Base-by-base conservation (phyloP, 1,140 invertebrate genomes). In the Drosophila elegans region DNA sequence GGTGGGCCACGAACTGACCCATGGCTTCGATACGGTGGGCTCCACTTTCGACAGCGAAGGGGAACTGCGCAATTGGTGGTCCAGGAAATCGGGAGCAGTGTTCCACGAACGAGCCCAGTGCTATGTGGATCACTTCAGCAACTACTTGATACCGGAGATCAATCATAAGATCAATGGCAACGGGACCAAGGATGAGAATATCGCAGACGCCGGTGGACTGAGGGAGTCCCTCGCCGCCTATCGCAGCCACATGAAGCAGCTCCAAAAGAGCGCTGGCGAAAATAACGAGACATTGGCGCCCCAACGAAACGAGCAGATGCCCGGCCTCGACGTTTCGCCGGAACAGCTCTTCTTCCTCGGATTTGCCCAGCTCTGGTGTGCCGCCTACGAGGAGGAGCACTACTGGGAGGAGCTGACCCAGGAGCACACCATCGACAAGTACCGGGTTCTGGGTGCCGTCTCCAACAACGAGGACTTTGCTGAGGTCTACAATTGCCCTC, bases 191-290 rank as follows among this genome's bases (percentile, higher is more conserved):
- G 94, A 93, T 42, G 95, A 96, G 90, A 96, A 96, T 80, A 96
- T 96, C 48, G 95, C 95, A 3, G 95, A 96, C 86, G 98, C 98
- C 92, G 98, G 97, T 2, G 98, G 97, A 0, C 92, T 99, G 5
- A 97, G 97, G 78, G 97, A 97, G 5, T 96, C 97, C 0, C 97
- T 96, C 86, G 95, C 97, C 93, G 97, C 97, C 0, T 99, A 98
- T 75, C 69, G 86, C 0, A 74, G 42, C 29, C 56, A 82, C 41
- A 76, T 91, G 42, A 91, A 91, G 21, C 59, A 85, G 25, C 44
- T 64, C 3, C 48, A 42, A 95, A 45, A 95, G 81, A 2, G 64
- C 64, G 16, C 16, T 21, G 54, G 6, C 3, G 82, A 92, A 9
- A 41, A 64, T 0, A 54, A 74, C 46, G 74, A 91, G 4, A 92